A percentile compares a stretch with the other conserved stretches of the same genome.
Conservation (phyloP, 1,140 invertebrate species). For the Drosophila chauvacae region DNA sequence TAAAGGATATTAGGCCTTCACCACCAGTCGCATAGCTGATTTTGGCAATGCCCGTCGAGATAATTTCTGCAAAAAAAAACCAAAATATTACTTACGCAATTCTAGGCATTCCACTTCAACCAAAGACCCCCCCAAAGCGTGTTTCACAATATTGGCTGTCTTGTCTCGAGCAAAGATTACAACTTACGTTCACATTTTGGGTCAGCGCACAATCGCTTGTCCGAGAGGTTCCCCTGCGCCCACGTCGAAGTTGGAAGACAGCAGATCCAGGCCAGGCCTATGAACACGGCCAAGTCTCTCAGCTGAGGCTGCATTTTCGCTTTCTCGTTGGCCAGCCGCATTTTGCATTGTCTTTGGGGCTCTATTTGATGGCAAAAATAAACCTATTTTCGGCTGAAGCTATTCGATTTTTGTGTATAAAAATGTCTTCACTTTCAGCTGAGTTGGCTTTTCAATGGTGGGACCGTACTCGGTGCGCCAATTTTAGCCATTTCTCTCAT, state of each 20-base stretch:
- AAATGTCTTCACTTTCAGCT: slow-evolving; percentile 75
- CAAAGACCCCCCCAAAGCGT: slow-evolving; percentile 1
- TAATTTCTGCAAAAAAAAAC: slow-evolving; percentile 86
- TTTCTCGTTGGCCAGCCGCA: slow-evolving; percentile 61
- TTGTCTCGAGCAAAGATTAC: slow-evolving; percentile 26
- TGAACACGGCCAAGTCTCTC: slow-evolving; percentile 36
- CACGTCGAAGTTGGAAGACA: slow-evolving; percentile 69
- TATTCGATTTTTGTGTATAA: slow-evolving; percentile 66
- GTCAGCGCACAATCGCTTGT: slow-evolving; percentile 87
- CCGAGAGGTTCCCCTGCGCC: slow-evolving; percentile 84
- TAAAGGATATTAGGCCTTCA: slow-evolving; percentile 88
- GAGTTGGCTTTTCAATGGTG: slow-evolving; percentile 34
- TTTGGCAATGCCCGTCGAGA: slow-evolving; percentile 88
- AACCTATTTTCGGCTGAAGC: slow-evolving; percentile 36
- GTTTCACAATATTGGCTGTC: slow-evolving; percentile 22
- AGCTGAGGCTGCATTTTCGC: slow-evolving; percentile 43
- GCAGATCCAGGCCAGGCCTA: slow-evolving; percentile 27
- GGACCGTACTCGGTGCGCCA: slow-evolving; percentile 15
- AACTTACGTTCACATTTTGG: slow-evolving; percentile 87
- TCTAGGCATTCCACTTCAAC: neutral
- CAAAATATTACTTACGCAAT: slow-evolving; percentile 32
- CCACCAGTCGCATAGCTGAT: slow-evolving; percentile 87
- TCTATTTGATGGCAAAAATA: slow-evolving; percentile 30
- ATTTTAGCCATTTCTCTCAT: too few species aligned
- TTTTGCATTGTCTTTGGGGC: slow-evolving; percentile 71